These are phyloP conservation scores for Troilus luridus DNA, from an alignment of 2,888 invertebrate species.

Conservation along the genomic window DNA sequence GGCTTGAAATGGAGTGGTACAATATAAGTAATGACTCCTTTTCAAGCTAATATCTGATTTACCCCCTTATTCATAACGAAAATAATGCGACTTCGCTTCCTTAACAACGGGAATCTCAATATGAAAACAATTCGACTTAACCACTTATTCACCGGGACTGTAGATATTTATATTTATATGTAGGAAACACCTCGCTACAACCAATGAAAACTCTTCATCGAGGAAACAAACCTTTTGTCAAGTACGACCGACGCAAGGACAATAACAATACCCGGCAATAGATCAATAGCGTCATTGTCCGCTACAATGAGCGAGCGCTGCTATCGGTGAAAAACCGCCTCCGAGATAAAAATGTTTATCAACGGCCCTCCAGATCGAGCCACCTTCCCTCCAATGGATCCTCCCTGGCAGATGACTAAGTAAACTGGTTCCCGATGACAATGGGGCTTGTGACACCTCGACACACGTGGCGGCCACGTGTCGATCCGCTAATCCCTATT, in stretches of 20 bases:
- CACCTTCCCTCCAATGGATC: not conserved
- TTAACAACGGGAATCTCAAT: too few relatives aligned
- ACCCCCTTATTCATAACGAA: too few relatives aligned
- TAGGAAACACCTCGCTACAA: not conserved
- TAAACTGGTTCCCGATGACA: slow-evolving; percentile 17
- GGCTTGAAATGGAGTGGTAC: too few relatives aligned
- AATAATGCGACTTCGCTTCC: too few relatives aligned
- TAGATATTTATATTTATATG: too few relatives aligned
- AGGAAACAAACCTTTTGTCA: not conserved
- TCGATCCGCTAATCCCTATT: slow-evolving; percentile 7
- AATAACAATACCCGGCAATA: not conserved
- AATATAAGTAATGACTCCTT: too few relatives aligned
- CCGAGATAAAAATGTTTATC: slow-evolving; percentile 7
- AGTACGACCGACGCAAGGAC: not conserved
- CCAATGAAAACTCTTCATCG: not conserved
- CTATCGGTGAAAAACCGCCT: slow-evolving; percentile 9
- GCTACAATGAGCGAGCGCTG: not conserved
- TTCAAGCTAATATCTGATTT: too few relatives aligned
- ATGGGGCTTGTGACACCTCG: slow-evolving; percentile 29
- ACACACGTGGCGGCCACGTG: slow-evolving; percentile 28
- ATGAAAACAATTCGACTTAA: too few relatives aligned
- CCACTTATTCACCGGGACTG: too few relatives aligned
- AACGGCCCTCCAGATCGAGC: not conserved
- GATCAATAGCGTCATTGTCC: slow-evolving; percentile 14
- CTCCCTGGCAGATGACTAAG: slow-evolving; percentile 27